Conservation (phyloP, 1,140 invertebrate species). For the Diorhabda sublineata region DNA sequence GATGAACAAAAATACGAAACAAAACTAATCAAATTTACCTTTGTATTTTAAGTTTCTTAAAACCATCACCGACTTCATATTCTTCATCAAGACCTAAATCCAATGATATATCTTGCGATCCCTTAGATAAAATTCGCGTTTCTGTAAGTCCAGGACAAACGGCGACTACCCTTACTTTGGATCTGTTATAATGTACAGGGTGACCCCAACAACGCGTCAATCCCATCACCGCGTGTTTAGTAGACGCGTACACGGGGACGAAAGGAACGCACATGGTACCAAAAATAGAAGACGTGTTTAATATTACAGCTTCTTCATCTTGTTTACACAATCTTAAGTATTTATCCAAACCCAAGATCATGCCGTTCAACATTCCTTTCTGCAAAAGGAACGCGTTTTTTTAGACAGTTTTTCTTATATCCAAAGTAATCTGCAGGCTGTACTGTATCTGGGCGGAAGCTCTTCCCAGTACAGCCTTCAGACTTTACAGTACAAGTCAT, state of each 20-base stretch:
- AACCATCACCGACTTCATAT: too few relatives aligned
- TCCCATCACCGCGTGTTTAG: constrained; percentile 30
- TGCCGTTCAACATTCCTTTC: constrained; percentile 29
- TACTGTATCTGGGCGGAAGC: too few relatives aligned
- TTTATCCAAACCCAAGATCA: constrained; percentile 27
- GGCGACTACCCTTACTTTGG: constrained; percentile 39
- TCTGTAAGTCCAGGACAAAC: constrained; percentile 41
- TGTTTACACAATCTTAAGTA: constrained; percentile 28
- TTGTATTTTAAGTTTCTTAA: too few relatives aligned
- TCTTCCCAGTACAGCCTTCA: too few relatives aligned
- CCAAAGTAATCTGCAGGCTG: too few relatives aligned
- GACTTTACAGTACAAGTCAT: too few relatives aligned
- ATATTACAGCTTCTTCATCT: constrained; percentile 27
- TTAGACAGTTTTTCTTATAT: too few relatives aligned
- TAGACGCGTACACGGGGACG: constrained; percentile 30
- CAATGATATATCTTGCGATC: too few relatives aligned
- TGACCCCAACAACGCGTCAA: constrained; percentile 25
- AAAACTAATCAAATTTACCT: too few relatives aligned
- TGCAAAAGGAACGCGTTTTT: constrained; percentile 8
- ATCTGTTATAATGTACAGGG: constrained; percentile 24
- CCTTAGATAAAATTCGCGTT: too few relatives aligned
- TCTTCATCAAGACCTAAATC: too few relatives aligned
- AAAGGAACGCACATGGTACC: constrained; percentile 20
- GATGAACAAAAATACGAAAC: too few relatives aligned
- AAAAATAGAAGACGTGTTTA: constrained; percentile 31